phyloP scores from a whole-genome alignment of 2,797 vertebrate genomes.

The Numenius phaeopus region DNA sequence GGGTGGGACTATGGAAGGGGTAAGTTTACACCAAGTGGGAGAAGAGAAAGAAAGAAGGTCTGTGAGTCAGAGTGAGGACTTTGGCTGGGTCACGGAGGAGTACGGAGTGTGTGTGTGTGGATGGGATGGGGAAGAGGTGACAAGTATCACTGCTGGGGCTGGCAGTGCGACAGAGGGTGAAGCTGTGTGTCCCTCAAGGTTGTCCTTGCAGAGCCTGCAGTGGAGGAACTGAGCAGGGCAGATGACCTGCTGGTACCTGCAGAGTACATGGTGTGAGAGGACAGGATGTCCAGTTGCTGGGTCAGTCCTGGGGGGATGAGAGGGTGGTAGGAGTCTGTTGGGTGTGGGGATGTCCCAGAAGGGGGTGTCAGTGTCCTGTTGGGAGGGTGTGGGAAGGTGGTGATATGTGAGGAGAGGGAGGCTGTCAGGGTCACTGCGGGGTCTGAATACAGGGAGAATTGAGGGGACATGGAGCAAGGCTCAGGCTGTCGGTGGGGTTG shows the following conservation, averaged over 20 bases:
- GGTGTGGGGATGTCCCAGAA: neutral
- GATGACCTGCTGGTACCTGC: neutral
- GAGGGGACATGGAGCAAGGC: neutral
- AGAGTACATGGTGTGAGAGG: rapidly evolving
- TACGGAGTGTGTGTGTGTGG: neutral
- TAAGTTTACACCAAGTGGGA: neutral
- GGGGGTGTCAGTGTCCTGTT: neutral
- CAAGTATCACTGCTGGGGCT: neutral
- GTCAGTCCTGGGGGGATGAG: neutral
- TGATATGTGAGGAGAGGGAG: no score
- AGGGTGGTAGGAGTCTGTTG: neutral
- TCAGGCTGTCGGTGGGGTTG: rapidly evolving
- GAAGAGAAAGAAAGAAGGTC: neutral
- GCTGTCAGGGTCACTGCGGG: rapidly evolving
- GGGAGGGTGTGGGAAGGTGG: neutral
- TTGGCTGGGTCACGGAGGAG: neutral
- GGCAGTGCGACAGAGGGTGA: neutral
- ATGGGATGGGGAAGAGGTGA: neutral
- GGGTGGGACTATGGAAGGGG: neutral
- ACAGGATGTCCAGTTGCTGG: rapidly evolving
- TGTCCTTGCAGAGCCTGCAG: neutral
- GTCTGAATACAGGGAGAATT: neutral
- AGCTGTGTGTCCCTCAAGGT: rapidly evolving
- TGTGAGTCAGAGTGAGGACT: neutral
- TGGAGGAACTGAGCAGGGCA: rapidly evolving